phyloP scores from a whole-genome alignment of 2,113 vertebrate species.

The Poeciliopsis turrubarensis region DNA sequence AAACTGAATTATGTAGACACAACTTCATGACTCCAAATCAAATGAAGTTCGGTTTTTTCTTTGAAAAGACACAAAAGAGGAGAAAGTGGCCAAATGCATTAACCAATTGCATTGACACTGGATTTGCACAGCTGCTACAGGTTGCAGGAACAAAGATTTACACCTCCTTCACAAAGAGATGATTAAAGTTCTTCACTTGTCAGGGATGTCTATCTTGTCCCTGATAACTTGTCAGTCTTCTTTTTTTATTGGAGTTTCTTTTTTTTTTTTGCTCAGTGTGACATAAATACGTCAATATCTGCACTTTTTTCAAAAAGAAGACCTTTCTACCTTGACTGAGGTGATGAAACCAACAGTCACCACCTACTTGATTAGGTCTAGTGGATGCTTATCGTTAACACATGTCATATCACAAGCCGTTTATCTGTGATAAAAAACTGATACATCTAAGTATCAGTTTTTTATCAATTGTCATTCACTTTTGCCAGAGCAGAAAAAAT shows the following conservation, averaged over 20 bases:
- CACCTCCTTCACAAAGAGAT: background rate
- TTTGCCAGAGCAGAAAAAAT: background rate
- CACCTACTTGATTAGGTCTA: background rate
- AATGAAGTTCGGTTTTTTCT: too few species aligned
- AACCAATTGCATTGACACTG: too few species aligned
- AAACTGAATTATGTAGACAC: too few species aligned
- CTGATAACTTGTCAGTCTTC: background rate
- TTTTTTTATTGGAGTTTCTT: conserved; percentile 27
- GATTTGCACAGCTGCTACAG: too few species aligned
- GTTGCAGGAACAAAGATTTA: too few species aligned
- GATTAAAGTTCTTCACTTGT: background rate
- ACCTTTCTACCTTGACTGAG: conserved; percentile 29
- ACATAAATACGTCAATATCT: background rate
- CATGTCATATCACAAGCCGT: background rate
- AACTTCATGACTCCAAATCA: too few species aligned
- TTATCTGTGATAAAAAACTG: too few species aligned
- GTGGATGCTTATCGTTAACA: conserved; percentile 20
- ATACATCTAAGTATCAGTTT: conserved; percentile 16
- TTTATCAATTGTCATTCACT: background rate
- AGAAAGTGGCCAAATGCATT: too few species aligned
- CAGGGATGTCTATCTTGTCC: background rate
- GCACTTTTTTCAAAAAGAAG: conserved; percentile 46
- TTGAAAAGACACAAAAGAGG: too few species aligned
- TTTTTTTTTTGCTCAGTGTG: conserved; percentile 8
- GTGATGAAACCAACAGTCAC: conserved; percentile 20